Conservation (phyloP, 2,797 vertebrate species). For the Discoglossus pictus region DNA sequence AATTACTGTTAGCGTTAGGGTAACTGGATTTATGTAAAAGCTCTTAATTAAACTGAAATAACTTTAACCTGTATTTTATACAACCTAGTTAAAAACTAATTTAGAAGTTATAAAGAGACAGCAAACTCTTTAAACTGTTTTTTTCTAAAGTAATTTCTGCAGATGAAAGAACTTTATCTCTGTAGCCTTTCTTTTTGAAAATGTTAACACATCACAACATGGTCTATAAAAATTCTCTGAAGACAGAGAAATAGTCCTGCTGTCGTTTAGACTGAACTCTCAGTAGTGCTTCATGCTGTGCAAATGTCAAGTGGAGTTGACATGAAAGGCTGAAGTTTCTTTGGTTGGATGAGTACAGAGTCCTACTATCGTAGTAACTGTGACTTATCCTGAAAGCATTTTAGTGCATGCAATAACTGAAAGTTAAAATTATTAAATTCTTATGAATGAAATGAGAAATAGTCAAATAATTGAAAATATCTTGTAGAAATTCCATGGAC, state of each 20-base stretch:
- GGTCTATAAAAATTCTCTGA: conserved; percentile 18
- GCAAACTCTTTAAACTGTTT: conserved; percentile 1
- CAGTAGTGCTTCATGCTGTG: conserved; percentile 33
- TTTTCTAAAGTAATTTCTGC: conserved; percentile 9
- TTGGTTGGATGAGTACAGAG: conserved; percentile 35
- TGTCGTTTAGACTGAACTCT: conserved; percentile 20
- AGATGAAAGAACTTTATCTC: conserved; percentile 30
- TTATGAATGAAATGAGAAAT: background rate
- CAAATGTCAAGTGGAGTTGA: conserved; percentile 39
- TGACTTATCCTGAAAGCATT: background rate
- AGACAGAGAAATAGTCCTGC: conserved; percentile 30
- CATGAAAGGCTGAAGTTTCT: conserved; percentile 34
- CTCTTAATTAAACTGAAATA: no score
- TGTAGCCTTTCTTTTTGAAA: conserved; percentile 21
- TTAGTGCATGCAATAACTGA: background rate
- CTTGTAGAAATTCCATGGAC: no score
- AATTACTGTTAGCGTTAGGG: no score
- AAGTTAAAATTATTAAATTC: background rate
- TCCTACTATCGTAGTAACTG: conserved; percentile 16
- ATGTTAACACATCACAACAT: conserved; percentile 41
- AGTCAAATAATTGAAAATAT: background rate
- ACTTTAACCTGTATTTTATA: background rate
- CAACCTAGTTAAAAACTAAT: background rate
- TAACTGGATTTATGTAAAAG: no score
- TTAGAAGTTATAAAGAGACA: background rate